Evolutionary conservation across 2,888 invertebrate species (phyloP).

Genomic region (Volucella inanis): DNA sequence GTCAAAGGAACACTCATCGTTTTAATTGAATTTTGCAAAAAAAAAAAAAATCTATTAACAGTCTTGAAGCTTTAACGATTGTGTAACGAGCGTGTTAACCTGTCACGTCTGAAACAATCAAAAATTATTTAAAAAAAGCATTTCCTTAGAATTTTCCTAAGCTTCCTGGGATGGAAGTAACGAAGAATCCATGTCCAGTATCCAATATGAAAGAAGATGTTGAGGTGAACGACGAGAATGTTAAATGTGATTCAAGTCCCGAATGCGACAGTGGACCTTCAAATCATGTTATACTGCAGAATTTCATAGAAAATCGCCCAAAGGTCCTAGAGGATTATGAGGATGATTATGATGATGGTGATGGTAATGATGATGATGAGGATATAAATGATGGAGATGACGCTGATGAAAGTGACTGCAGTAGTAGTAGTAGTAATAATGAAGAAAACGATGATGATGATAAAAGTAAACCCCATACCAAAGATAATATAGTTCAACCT

Average conservation of each 20-base stretch:
- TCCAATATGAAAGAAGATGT: constrained; percentile 28
- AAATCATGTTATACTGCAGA: constrained; percentile 23
- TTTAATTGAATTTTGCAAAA: constrained; percentile 50
- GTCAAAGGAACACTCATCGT: constrained; percentile 56
- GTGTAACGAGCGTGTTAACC: constrained; percentile 70
- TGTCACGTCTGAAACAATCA: constrained; percentile 66
- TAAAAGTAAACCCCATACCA: constrained; percentile 37
- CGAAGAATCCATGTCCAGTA: constrained; percentile 21
- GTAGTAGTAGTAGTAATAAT: constrained; percentile 35
- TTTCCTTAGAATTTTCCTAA: constrained; percentile 73
- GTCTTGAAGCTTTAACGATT: constrained; percentile 70
- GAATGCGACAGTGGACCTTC: constrained; percentile 47
- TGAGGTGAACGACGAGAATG: constrained; percentile 21
- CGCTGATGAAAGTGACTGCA: not conserved
- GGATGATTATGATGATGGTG: constrained; percentile 23
- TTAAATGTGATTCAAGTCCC: constrained; percentile 62
- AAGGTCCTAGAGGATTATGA: constrained; percentile 9
- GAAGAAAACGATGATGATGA: constrained; percentile 55
- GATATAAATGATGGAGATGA: not conserved
- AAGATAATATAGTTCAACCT: constrained; percentile 51
- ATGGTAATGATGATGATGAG: constrained; percentile 5
- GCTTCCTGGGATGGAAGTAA: constrained; percentile 73
- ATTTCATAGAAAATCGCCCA: constrained; percentile 24
- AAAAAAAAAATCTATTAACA: constrained; percentile 63
- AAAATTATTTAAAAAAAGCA: constrained; percentile 75